phyloP scores from a whole-genome alignment of 2,113 vertebrate genomes.

The Etia nguti region DNA sequence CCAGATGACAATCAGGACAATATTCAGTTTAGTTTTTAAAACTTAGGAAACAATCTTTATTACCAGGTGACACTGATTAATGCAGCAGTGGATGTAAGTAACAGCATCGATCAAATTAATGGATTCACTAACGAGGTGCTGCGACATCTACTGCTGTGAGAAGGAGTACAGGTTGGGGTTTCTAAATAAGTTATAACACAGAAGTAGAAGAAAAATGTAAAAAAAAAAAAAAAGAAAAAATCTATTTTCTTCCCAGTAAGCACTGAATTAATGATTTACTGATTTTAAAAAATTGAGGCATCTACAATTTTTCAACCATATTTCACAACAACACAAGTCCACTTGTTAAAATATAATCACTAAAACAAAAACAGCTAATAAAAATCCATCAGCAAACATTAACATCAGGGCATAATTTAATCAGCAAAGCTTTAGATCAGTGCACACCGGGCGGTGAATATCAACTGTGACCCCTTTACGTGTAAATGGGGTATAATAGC shows the following conservation, averaged over 20 bases:
- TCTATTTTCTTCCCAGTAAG: not conserved
- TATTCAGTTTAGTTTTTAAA: not conserved
- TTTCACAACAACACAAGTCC: not conserved
- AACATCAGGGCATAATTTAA: not conserved
- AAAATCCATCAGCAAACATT: not conserved
- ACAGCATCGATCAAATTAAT: not conserved
- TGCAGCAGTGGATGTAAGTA: not conserved
- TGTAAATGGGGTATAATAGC: slow-evolving; percentile 11
- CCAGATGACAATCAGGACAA: not conserved
- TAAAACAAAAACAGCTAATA: not conserved
- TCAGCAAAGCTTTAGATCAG: not conserved
- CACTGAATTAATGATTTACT: not conserved
- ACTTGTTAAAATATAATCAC: not conserved
- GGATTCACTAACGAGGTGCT: not conserved
- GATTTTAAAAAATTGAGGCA: not conserved
- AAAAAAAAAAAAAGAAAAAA: not conserved
- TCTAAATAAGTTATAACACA: not conserved
- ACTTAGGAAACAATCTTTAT: slow-evolving; percentile 29
- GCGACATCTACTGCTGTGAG: not conserved
- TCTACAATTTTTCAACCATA: not conserved
- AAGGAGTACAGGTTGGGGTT: not conserved
- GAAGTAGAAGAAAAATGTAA: not conserved
- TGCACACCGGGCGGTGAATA: not conserved
- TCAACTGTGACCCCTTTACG: not conserved
- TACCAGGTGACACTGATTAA: not conserved